phyloP scores from a whole-genome alignment of 2,113 vertebrate species.

The Probosciger aterrimus region DNA sequence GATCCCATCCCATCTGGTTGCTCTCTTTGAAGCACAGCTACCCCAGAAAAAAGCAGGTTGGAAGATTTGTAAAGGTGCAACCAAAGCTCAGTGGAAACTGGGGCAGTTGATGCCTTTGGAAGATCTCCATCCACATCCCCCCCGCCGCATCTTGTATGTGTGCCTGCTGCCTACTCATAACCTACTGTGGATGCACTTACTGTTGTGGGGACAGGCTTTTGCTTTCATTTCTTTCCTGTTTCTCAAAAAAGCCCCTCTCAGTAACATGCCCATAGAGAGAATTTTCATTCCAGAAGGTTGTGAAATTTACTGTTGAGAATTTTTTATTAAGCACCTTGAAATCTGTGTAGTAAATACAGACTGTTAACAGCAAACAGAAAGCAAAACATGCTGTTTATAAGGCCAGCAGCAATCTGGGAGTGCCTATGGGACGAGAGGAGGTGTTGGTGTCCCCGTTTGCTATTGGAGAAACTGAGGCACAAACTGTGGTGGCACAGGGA shows the following conservation, averaged over 20 bases:
- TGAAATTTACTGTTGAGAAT: background rate
- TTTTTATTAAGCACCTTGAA: background rate
- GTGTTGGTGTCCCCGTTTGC: rapidly evolving
- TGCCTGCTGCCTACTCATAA: background rate
- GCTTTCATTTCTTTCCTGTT: background rate
- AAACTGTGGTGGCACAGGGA: background rate
- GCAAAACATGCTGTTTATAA: background rate
- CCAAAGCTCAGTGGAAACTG: background rate
- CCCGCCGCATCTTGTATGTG: too few species aligned
- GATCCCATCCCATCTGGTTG: background rate
- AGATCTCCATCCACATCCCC: background rate
- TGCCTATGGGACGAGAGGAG: background rate
- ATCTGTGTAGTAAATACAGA: background rate
- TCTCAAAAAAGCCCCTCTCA: background rate
- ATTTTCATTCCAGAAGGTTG: background rate
- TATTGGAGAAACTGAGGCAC: background rate
- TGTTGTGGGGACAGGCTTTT: background rate
- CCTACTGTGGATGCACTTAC: background rate
- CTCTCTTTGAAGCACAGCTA: background rate
- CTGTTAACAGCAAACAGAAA: background rate
- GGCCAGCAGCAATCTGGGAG: background rate
- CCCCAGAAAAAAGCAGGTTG: background rate
- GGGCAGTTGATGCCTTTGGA: background rate
- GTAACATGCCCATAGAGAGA: background rate
- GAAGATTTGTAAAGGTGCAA: background rate